Evolutionary conservation across 2,888 invertebrate genomes (phyloP), one percentile per base, ranked within the genome.

Genomic region (Drosophila pseudotalamancana): DNA sequence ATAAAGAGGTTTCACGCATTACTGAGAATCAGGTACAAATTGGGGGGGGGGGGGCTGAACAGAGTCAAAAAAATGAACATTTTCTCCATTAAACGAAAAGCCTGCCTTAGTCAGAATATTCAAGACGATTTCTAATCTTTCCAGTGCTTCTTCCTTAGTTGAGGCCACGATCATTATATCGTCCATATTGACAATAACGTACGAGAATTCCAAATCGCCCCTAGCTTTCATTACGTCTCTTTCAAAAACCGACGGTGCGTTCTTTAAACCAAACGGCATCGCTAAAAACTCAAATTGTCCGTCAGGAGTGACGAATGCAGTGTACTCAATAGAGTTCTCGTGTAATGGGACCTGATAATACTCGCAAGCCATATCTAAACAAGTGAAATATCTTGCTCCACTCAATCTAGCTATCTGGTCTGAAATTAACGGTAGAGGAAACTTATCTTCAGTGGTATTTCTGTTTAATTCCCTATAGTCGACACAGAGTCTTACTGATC

Each of bases 381-480:
- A 51, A 9, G 49, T 49, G 5, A 57, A 49, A 42, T 56, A 57
- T 27, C 37, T 50, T 1, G 31, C 43, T 23, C 43, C 21, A 6
- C 37, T 18, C 5, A 40, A 11, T 40, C 39, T 32, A 27, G 40
- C 23, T n/a, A 46, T 46, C 6, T 51, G 50, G 4, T 37, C 45
- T 5, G 37, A 32, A 6, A 45, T 54, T 5, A 45, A 37, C 3
- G 50, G 35, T 23, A 50, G 31, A 11, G 37, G 31, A 37, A 29
- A 57, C 50, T 43, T 49, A 29, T 57, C 50, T 5, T 43, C 35
- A n/a, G 37, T 31, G 14, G 43, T 57, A 37, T 50, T 57, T 9
- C 6, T 14, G 43, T 57, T 57, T 23, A 50, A 43, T 9, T 50
- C 50, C 12, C 43, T 31, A 12, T 57, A 57, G 37, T 50, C 49